A percentile compares a stretch with the other conserved stretches of the same genome.
These are phyloP conservation scores for Muricea muricata DNA, from an alignment of 92 coral and sea anemone species.

Conservation along the genomic window DNA sequence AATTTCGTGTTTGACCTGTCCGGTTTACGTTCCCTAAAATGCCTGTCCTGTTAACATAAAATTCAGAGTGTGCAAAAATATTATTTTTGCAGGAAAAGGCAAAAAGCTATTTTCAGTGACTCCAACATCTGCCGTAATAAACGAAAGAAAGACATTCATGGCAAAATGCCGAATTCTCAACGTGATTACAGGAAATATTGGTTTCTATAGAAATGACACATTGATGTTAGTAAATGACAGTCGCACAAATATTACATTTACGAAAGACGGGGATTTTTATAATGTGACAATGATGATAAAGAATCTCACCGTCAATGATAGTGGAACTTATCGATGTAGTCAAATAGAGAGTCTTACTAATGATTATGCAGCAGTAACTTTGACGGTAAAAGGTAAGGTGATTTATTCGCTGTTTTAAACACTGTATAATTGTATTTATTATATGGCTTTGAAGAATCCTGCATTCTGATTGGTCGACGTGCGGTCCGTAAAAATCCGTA, in stretches of 20 bases:
- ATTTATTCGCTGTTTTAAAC: too few relatives aligned
- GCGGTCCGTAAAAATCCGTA: too few relatives aligned
- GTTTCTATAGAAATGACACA: neutral
- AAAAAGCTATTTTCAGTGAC: conserved; percentile 1
- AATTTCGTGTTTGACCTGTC: too few relatives aligned
- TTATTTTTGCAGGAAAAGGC: neutral
- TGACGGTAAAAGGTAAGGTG: conserved; percentile 30
- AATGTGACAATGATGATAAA: conserved; percentile 41
- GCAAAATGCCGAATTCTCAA: conserved; percentile 12
- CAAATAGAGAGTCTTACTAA: neutral
- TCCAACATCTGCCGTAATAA: neutral
- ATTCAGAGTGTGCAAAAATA: too few relatives aligned
- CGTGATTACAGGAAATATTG: neutral
- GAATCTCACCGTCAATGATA: conserved; percentile 58
- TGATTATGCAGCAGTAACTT: neutral
- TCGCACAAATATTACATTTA: conserved; percentile 2
- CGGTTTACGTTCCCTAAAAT: too few relatives aligned
- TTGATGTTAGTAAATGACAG: neutral
- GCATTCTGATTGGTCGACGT: too few relatives aligned
- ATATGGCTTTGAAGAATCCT: too few relatives aligned
- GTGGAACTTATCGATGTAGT: conserved; percentile 60
- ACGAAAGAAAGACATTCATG: conserved; percentile 11
- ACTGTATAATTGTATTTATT: too few relatives aligned
- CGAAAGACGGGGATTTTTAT: neutral
- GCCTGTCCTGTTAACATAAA: too few relatives aligned